Percentiles rank a stretch among this genome's conserved stretches.
phyloP scores from a whole-genome alignment of 2,113 vertebrate species.

The Bothrops jararaca region DNA sequence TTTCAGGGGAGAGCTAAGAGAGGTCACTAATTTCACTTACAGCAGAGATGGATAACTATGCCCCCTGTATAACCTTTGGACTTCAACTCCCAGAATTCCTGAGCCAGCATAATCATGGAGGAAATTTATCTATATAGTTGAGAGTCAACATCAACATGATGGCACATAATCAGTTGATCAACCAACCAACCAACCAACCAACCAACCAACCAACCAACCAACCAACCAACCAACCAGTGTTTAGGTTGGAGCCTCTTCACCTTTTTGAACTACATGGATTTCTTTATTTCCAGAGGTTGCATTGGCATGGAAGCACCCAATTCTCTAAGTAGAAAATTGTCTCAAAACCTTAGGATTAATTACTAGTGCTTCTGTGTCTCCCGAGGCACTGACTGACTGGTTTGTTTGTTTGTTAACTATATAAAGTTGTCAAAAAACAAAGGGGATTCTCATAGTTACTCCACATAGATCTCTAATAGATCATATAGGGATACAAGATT shows the following conservation, averaged over 20 bases:
- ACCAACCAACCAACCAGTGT: background rate
- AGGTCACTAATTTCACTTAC: background rate
- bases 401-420: background rate
- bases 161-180: background rate
- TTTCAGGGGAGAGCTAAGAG: background rate
- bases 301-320: background rate
- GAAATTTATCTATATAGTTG: background rate
- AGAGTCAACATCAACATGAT: background rate
- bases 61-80: background rate
- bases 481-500: background rate
- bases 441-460: background rate
- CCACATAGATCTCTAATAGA: background rate
- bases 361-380: too few species aligned
- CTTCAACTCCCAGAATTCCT: background rate
- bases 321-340: background rate
- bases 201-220: background rate
- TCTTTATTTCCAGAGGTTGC: background rate
- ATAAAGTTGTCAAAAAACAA: background rate
- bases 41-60: background rate
- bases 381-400: background rate
- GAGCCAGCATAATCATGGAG: background rate
- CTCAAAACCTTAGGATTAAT: background rate
- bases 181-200: background rate
- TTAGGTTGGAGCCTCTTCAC: background rate
- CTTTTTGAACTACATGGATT: background rate